Base-by-base conservation (phyloP, 2,113 vertebrate species). In the Nyctereutes procyonoides region DNA sequence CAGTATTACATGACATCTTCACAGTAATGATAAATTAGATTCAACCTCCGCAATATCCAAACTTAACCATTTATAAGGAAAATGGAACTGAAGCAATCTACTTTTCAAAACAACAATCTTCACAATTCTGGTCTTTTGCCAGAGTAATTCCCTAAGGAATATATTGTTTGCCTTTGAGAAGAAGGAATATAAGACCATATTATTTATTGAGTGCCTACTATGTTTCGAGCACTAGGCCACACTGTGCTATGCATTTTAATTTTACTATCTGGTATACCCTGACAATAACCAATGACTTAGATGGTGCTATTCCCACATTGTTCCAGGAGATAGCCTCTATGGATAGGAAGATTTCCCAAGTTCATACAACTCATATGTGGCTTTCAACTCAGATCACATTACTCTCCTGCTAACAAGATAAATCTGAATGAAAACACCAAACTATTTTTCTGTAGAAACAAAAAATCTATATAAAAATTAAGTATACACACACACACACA, bases 11-110 rank as follows among this genome's bases (percentile, higher is more conserved):
- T 96, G 67, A 77, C 95, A 97, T 93, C 58, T 93, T 97, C 48
- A 92, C 71, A 92, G 69, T 95, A 92, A 95, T 96, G 88, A 97
- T 97, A 92, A 92, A 97, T 97, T 97, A 93, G 51, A 95, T 95
- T 96, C 43, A 85, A 65, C 82, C 30, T 97, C 62, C 35, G 65
- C 95, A 92, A 88, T 97, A 96, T 62, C 80, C 79, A 96, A 93
- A 26, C 74, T 3, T 95, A 76, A 80, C 55, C 38, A 20, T 69
- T 98, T 65, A 48, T 79, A 90, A 48, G 8, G 53, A 95, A 97
- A 98, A 26, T 2, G 67, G 69, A 55, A 69, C 6, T 14, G 92
- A 98, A 95, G 55, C 67, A 60, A 82, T 93, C 62, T 95, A 93
- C 53, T 87, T 0, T 63, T 93, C 58, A 96, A 35, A 97, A 96